Base-by-base conservation (phyloP, 2,113 vertebrate genomes). In the Halcyon malimbica region DNA sequence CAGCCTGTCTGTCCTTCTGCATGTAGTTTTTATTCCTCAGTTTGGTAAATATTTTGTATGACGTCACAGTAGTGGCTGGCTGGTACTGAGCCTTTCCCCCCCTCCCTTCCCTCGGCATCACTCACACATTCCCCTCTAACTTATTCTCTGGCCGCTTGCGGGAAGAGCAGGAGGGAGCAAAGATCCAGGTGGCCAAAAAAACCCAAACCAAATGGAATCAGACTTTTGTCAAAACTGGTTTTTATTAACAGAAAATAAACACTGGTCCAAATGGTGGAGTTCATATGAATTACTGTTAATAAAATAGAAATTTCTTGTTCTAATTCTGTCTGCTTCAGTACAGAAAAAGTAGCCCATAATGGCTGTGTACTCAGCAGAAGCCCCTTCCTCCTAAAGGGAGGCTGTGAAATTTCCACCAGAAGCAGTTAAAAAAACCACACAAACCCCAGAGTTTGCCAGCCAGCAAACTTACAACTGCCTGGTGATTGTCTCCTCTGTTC, bases 201-300 rank as follows among this genome's bases (percentile, higher is more conserved):
- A 51, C 23, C 24, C 15, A 14, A 42, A 42, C 15, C 42, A 16
- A 42, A 93, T 4, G 8, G 77, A 97, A 91, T 94, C 93, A 69
- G 65, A 82, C 48, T 97, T 98, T 97, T 97, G 96, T 98, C 97
- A 83, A 98, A 99, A 98, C 97, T 96, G 98, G 97, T 95, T 98
- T 98, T 99, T 99, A 99, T 99, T 99, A 98, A 96, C 97, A 98
- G 97, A 98, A 98, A 98, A 98, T 97, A 98, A 98, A 95, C 97
- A 94, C 96, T 93, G 93, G 89, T 97, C 91, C 88, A 71, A 96
- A 74, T 63, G 84, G 48, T 83, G 81, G 63, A 79, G 67, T 92
- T 97, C 93, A 14, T 96, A 88, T 25, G 82, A 97, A 96, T 94
- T 92, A 26, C 92, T 97, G 71, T 91, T 98, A 98, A 97, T 96